phyloP scores from a whole-genome alignment of 2,797 vertebrate species.

The Eurystomus glaucurus region DNA sequence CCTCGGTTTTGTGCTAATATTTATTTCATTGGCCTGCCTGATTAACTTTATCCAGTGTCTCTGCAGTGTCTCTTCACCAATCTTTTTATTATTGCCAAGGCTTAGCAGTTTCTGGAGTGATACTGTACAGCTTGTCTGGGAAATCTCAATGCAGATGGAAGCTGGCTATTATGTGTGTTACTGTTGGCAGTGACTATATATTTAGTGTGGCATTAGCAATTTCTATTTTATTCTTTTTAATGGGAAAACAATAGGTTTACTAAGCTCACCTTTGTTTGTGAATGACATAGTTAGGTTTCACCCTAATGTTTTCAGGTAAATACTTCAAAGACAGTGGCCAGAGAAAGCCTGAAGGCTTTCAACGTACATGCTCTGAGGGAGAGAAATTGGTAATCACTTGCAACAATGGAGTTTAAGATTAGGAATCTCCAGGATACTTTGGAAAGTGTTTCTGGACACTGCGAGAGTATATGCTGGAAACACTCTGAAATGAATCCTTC shows the following conservation, averaged over 20 bases:
- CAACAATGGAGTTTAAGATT: background rate
- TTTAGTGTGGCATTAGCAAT: conserved; percentile 17
- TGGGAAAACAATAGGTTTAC: background rate
- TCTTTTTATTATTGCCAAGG: conserved; percentile 40
- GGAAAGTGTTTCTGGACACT: conserved; percentile 33
- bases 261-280: background rate
- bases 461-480: background rate
- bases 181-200: conserved; percentile 41
- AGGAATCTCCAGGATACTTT: conserved; percentile 6
- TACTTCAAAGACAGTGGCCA: background rate
- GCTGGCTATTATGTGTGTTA: conserved; percentile 44
- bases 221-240: background rate
- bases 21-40: background rate
- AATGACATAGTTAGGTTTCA: background rate
- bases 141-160: conserved; percentile 63
- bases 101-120: conserved; percentile 52
- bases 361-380: background rate
- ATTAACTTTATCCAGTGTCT: background rate
- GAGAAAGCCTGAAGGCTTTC: background rate
- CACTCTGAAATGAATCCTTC: background rate
- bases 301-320: background rate
- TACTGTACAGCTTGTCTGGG: conserved; percentile 46
- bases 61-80: background rate
- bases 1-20: background rate
- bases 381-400: background rate